These are phyloP conservation scores for Pogona vitticeps DNA, from an alignment of 2,113 vertebrate genomes.

Conservation along the genomic window DNA sequence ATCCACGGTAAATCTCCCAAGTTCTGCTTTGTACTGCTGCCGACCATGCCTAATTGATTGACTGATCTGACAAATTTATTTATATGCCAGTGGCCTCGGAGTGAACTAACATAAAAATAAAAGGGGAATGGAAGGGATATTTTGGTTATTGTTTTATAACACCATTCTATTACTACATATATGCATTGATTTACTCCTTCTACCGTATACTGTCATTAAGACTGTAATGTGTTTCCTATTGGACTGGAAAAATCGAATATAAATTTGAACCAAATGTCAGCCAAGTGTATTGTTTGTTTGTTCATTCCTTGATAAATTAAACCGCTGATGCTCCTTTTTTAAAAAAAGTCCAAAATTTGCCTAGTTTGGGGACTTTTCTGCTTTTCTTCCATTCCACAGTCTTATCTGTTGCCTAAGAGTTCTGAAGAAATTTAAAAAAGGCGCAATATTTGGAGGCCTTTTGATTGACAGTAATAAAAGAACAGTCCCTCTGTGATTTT, in stretches of 20 bases:
- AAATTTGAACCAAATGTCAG: neutral
- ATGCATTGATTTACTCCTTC: no score
- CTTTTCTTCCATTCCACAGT: no score
- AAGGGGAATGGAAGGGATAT: neutral
- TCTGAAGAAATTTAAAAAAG: no score
- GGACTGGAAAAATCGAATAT: neutral
- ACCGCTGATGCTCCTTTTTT: neutral
- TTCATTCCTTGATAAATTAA: neutral
- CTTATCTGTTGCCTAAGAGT: no score
- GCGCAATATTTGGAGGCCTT: no score
- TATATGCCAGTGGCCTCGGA: neutral
- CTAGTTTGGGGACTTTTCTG: no score
- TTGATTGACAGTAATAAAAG: no score
- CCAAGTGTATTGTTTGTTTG: neutral
- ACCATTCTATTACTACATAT: neutral
- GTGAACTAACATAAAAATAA: neutral
- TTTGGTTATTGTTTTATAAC: neutral
- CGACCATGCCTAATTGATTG: neutral
- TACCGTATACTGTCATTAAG: neutral
- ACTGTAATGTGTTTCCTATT: neutral
- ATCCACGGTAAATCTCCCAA: no score
- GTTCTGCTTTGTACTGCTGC: neutral
- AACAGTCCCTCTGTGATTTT: neutral
- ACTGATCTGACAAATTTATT: neutral
- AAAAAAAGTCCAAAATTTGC: no score